phyloP scores from a whole-genome alignment of 2,113 vertebrate species.

The Neolamprologus hecqui region DNA sequence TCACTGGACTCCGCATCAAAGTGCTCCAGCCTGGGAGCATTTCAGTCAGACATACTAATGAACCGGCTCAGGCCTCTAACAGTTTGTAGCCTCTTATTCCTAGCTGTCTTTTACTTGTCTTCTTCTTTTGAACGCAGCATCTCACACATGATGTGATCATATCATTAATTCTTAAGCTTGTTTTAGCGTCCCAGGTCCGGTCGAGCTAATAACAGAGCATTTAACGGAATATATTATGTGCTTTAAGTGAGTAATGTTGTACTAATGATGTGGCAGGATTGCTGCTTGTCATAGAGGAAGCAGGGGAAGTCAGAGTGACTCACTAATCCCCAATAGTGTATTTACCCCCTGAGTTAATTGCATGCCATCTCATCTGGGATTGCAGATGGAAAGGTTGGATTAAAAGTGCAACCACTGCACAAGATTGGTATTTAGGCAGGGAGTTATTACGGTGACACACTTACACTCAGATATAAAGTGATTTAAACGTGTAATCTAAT shows the following conservation, averaged over 20 bases:
- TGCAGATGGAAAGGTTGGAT: slow-evolving; percentile 57
- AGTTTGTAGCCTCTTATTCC: neutral
- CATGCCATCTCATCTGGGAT: slow-evolving; percentile 36
- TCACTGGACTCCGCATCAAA: slow-evolving; percentile 28
- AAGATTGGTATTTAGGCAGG: slow-evolving; percentile 7
- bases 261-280: neutral
- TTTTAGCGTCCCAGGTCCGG: slow-evolving; percentile 18
- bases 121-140: neutral
- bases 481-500: neutral
- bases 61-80: neutral
- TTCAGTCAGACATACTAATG: slow-evolving; percentile 27
- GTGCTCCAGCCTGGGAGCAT: slow-evolving; percentile 4
- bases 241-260: slow-evolving; percentile 24
- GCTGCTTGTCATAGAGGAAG: neutral
- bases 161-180: slow-evolving; percentile 52
- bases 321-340: slow-evolving; percentile 40
- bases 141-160: neutral
- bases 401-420: slow-evolving; percentile 21
- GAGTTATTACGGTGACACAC: neutral
- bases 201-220: slow-evolving; percentile 44
- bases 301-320: slow-evolving; percentile 25
- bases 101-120: neutral
- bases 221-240: slow-evolving; percentile 29
- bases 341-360: slow-evolving; percentile 52
- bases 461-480: neutral